Evolutionary conservation across 1,140 invertebrate species (phyloP), one percentile per base, ranked within the genome.

Genomic region (Macrobrachium rosenbergii): DNA sequence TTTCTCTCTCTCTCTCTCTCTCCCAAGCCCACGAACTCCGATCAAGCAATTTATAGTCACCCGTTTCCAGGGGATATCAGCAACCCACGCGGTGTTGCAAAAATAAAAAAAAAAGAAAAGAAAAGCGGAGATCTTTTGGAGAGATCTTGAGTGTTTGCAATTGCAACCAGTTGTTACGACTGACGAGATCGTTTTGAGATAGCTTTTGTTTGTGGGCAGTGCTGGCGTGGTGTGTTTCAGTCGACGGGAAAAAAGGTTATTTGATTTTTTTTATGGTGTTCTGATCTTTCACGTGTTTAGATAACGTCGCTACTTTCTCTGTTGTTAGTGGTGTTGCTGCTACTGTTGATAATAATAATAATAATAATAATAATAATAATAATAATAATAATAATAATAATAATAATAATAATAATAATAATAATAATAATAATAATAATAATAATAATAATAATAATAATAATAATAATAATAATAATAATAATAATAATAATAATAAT

Each of bases 391-490:
- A 28, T 43, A 75, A 75, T 75, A 43, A 75, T 28, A 75, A 19
- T 28, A 28, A 28, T 67, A 23, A 67, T 67, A 23, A 67, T 67
- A 67, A 67, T 67, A 67, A 67, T 67, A 67, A 67, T 67, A 17
- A 17, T 67, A 11, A 67, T 67, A 17, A 12, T 67, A 17, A 11
- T 67, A 16, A 67, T 75, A 8, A 28, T 75, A 23, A 7, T 14
- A 23, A 64, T 64, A 64, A 14, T 64, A 64, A 64, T 64, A n/a
- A n/a, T n/a, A 64, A 14, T 64, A 64, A 64, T 64, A 64, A 5
- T 64, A 64, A 2, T 76, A 43, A 19, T 76, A 76, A 45, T 76
- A 76, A 19, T 76, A 76, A 45, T 37, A 76, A 45, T 37, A 76
- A 45, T 37, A 76, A 45, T 76, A 76, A 45, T 37, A 76, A 45